These are phyloP conservation scores for Tupaia tana DNA, from an alignment of 2,113 vertebrate genomes.

Conservation along the genomic window DNA sequence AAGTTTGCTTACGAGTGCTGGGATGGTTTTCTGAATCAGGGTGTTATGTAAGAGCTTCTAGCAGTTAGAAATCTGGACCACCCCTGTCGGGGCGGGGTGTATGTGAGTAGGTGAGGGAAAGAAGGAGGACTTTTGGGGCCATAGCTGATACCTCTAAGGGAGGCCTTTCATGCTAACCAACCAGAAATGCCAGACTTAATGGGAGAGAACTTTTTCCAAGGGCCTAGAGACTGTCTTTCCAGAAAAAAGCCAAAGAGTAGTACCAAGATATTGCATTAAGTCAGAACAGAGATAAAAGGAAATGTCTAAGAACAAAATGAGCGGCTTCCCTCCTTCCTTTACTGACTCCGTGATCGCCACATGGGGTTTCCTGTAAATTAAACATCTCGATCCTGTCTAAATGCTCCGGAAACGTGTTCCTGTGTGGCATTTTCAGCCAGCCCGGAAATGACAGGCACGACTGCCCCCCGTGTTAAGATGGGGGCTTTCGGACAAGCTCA, in stretches of 20 bases:
- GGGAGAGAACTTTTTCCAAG: background rate
- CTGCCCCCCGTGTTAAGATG: background rate
- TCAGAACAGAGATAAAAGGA: background rate
- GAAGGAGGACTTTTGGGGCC: too few species aligned
- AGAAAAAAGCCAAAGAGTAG: background rate
- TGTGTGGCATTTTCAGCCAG: background rate
- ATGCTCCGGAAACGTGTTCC: background rate
- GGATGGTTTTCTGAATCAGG: background rate
- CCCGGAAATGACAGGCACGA: background rate
- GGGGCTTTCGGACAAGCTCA: conserved; percentile 10
- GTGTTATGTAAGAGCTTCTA: background rate
- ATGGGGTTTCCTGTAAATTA: background rate
- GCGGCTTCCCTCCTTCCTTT: background rate
- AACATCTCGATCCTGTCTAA: background rate
- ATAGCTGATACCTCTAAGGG: fast-evolving
- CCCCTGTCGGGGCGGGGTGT: background rate
- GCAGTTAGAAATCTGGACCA: too few species aligned
- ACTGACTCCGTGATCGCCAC: background rate
- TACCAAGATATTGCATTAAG: background rate
- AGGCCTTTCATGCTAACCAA: background rate
- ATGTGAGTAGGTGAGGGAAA: background rate
- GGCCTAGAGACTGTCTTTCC: background rate
- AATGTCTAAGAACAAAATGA: background rate
- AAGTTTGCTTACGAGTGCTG: background rate
- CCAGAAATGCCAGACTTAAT: background rate